Evolutionary conservation across 2,797 vertebrate species (phyloP).

Genomic region (Buphagus erythrorhynchus): DNA sequence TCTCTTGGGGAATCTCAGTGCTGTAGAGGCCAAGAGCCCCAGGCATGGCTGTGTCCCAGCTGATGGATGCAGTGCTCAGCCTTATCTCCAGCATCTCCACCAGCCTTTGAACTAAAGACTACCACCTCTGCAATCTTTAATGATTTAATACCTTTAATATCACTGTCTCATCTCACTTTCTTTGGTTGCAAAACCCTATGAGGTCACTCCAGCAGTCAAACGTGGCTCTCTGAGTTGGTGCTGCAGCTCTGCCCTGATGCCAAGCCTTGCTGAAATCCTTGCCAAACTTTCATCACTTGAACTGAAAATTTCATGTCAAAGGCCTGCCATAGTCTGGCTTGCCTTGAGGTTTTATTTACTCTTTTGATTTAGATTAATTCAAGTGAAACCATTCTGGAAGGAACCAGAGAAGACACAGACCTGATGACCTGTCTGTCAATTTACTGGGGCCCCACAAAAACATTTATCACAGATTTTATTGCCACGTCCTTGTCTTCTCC

Average conservation of each 20-base stretch:
- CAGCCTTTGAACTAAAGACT: conserved; percentile 30
- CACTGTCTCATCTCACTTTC: conserved; percentile 57
- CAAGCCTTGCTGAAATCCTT: neutral
- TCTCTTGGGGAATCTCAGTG: neutral
- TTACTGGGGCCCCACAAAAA: neutral
- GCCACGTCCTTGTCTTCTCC: neutral
- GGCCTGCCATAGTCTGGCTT: neutral
- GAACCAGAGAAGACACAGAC: neutral
- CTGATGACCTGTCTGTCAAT: neutral
- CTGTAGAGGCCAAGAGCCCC: neutral
- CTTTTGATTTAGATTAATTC: neutral
- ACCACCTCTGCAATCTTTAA: conserved; percentile 3
- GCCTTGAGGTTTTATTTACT: neutral
- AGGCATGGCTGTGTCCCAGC: neutral
- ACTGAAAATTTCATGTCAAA: neutral
- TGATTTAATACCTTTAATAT: conserved; percentile 51
- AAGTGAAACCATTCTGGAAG: neutral
- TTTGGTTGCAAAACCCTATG: conserved; percentile 32
- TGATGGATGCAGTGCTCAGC: neutral
- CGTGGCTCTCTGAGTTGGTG: neutral
- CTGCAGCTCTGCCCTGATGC: neutral
- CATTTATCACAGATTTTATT: neutral
- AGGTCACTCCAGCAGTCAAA: conserved; percentile 1
- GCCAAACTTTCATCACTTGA: neutral
- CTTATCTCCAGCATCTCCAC: conserved; percentile 2